Percentiles rank a stretch among this genome's conserved stretches.
These are phyloP conservation scores for Phrynosoma platyrhinos DNA, from an alignment of 2,113 vertebrate genomes.

Conservation along the genomic window DNA sequence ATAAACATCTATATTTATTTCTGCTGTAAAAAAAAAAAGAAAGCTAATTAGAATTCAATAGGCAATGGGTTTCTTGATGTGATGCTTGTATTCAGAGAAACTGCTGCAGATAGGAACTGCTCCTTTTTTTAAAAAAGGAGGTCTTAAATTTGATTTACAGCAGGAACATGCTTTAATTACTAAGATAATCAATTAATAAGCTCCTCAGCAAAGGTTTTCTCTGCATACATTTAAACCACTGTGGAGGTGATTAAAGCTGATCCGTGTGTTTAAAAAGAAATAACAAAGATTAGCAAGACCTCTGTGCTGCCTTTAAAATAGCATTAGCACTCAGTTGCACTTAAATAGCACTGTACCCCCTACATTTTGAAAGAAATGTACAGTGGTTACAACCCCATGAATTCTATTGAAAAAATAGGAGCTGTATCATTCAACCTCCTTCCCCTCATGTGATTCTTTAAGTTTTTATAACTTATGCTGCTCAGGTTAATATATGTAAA, in stretches of 20 bases:
- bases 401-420: conserved; percentile 55
- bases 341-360: conserved; percentile 18
- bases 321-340: conserved; percentile 18
- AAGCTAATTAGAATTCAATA: conserved; percentile 60
- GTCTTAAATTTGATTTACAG: conserved; percentile 63
- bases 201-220: conserved; percentile 44
- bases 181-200: conserved; percentile 69
- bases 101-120: conserved; percentile 54
- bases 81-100: conserved; percentile 58
- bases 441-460: neutral
- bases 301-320: neutral
- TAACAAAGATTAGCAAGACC: neutral
- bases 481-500: conserved; percentile 49
- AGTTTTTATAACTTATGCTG: conserved; percentile 31
- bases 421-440: conserved; percentile 37
- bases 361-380: conserved; percentile 29
- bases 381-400: conserved; percentile 16
- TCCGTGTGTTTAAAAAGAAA: conserved; percentile 1
- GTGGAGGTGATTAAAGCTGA: conserved; percentile 16
- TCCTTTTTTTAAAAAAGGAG: conserved; percentile 24
- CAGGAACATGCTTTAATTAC: conserved; percentile 57
- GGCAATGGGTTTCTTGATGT: conserved; percentile 53
- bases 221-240: conserved; percentile 46
- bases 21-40: conserved; percentile 13
- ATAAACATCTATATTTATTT: conserved; percentile 19